Base-by-base conservation (phyloP, 2,797 vertebrate genomes). In the Neosilurus mollespiculum region DNA sequence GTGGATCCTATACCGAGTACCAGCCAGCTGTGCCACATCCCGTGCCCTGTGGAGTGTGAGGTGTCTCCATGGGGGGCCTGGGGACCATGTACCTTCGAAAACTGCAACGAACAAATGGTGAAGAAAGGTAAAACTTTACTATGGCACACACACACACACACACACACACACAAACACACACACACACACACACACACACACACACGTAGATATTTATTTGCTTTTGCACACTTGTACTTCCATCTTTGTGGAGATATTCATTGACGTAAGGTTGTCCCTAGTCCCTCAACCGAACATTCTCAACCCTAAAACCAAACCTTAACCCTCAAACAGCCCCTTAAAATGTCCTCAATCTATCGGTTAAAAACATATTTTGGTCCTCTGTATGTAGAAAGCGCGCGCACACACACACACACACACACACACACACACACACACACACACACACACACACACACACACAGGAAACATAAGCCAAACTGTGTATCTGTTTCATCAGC, bases 1-100 rank as follows among this genome's bases (percentile, higher is more conserved):
- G 88, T 90, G 9, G 96, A 94, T 72, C 90, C 93, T 3, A 76
- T 94, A 84, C 96, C 96, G 53, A 96, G 94, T 91, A 95, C 95
- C 37, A 97, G 95, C 24, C 97, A 98, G 87, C 91, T 97, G 67
- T 99, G 98, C 89, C 96, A 97, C 59, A 95, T 98, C 59, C 93
- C 96, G 6, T 99, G 98, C 88, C 98, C 98, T 76, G 92, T 93
- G 20, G 97, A 98, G 89, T 99, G 98, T 34, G 94, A 97, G 80
- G 96, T 98, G 86, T 99, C 98, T 0, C 91, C 95, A 0, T 99
- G 98, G 98, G 95, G 95, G 1, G 96, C 97, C 53, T 99, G 98
- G 98, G 97, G 98, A 49, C 96, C 96, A 0, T 99, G 98, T 87
- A 97, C 97, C 87, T 97, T 95, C 18, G 98, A 99, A 92, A 98